These are phyloP conservation scores for Tichodroma muraria DNA, from an alignment of 2,113 vertebrate species.

Conservation along the genomic window DNA sequence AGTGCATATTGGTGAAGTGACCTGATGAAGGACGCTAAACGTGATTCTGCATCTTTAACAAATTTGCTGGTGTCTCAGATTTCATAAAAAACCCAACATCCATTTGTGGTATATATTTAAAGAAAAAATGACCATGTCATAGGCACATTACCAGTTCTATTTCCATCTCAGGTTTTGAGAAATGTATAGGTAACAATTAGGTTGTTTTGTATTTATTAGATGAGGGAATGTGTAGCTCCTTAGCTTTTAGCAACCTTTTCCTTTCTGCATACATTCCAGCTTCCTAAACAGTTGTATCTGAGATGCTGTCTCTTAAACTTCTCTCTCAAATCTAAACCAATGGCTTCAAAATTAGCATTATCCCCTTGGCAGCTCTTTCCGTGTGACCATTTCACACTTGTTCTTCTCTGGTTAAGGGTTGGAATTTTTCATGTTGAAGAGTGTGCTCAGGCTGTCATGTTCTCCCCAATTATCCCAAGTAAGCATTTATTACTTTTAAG, in stretches of 20 bases:
- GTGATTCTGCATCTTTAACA: conserved; percentile 56
- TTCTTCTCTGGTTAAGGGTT: conserved; percentile 15
- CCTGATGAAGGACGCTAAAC: conserved; percentile 39
- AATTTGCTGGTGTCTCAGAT: conserved; percentile 63
- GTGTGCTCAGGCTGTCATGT: conserved; percentile 7
- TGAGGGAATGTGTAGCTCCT: conserved; percentile 4
- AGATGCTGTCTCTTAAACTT: conserved; percentile 19
- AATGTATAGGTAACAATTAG: not conserved
- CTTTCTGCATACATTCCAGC: not conserved
- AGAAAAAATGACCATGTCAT: conserved; percentile 51
- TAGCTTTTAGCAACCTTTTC: conserved; percentile 30
- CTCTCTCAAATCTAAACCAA: conserved; percentile 31
- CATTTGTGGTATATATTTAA: conserved; percentile 33
- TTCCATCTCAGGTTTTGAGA: conserved; percentile 51
- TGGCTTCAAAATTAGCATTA: conserved; percentile 33
- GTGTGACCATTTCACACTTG: conserved; percentile 10
- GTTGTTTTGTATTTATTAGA: not conserved
- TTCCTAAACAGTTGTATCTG: not conserved
- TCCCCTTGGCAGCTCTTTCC: conserved; percentile 10
- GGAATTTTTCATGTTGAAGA: conserved; percentile 11
- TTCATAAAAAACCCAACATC: conserved; percentile 23
- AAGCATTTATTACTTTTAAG: not conserved
- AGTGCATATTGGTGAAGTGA: conserved; percentile 58
- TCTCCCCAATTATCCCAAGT: not conserved
- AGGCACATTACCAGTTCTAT: conserved; percentile 63